These are phyloP conservation scores for Dromaius novaehollandiae DNA, from an alignment of 2,113 vertebrate species.

Conservation along the genomic window DNA sequence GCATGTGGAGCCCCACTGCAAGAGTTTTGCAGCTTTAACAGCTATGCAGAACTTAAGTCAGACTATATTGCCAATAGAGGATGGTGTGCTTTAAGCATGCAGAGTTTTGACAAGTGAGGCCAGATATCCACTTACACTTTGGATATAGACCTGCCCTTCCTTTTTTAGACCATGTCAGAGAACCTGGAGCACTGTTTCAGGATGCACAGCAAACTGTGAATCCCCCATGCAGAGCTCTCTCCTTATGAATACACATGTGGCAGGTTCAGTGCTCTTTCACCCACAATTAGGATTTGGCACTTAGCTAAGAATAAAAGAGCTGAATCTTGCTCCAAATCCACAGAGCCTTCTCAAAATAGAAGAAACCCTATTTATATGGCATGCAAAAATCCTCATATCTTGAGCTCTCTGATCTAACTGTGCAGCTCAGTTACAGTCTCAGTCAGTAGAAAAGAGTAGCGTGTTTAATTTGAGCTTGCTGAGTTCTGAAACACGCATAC, in stretches of 20 bases:
- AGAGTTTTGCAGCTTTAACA: background rate
- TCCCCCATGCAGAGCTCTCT: background rate
- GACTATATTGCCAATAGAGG: background rate
- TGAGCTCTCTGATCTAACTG: background rate
- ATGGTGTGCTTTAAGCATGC: background rate
- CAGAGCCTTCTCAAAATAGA: background rate
- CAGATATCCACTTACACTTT: background rate
- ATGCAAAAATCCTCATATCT: background rate
- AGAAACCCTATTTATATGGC: background rate
- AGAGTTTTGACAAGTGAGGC: background rate
- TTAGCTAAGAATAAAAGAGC: background rate
- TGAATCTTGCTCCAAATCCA: background rate
- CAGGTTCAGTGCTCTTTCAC: background rate
- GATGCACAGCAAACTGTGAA: background rate
- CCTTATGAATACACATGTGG: background rate
- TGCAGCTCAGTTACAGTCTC: background rate
- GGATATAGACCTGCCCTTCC: background rate
- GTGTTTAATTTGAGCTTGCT: background rate
- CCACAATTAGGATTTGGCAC: background rate
- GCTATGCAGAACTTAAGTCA: background rate
- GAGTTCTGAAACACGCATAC: background rate
- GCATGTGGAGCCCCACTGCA: background rate
- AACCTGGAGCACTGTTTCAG: background rate
- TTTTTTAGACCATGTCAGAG: background rate
- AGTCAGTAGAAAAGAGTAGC: background rate